Percentiles rank a stretch among this genome's conserved stretches.
Conservation (phyloP, 2,113 vertebrate species). For the Pica pica region DNA sequence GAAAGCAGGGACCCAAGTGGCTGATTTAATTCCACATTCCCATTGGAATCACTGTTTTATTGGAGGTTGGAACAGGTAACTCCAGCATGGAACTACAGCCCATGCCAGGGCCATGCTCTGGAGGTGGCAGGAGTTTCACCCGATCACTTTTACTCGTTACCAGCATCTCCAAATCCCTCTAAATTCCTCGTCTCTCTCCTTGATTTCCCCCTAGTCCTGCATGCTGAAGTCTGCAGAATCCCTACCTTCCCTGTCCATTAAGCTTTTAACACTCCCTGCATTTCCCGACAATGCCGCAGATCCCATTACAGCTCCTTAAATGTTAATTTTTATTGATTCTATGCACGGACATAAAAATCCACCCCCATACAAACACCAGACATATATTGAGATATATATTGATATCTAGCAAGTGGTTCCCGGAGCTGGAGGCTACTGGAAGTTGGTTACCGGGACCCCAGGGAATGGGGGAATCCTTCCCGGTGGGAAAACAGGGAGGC, state of each 20-base stretch:
- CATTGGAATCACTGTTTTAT: not conserved
- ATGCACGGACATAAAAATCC: not conserved
- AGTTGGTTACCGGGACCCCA: not conserved
- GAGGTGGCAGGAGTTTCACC: not conserved
- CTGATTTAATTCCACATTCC: not conserved
- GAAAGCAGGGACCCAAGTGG: not conserved
- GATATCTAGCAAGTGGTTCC: not conserved
- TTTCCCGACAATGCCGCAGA: not conserved
- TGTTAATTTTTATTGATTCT: conserved; percentile 38
- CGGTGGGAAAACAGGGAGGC: not conserved
- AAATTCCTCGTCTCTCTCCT: not conserved
- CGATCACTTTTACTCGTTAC: not conserved
- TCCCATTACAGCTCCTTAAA: conserved; percentile 22
- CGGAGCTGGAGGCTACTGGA: not conserved
- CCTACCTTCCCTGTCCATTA: conserved; percentile 3
- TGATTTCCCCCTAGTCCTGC: conserved; percentile 21
- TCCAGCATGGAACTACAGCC: not conserved
- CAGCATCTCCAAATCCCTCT: not conserved
- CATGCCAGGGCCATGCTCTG: not conserved
- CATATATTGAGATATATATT: not conserved
- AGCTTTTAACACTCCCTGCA: conserved; percentile 43
- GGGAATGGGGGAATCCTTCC: not conserved
- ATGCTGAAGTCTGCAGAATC: conserved; percentile 50
- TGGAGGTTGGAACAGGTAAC: not conserved
- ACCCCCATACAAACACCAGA: accelerated